Base-by-base conservation (phyloP, 1,140 invertebrate genomes). In the Ceratina australensis region DNA sequence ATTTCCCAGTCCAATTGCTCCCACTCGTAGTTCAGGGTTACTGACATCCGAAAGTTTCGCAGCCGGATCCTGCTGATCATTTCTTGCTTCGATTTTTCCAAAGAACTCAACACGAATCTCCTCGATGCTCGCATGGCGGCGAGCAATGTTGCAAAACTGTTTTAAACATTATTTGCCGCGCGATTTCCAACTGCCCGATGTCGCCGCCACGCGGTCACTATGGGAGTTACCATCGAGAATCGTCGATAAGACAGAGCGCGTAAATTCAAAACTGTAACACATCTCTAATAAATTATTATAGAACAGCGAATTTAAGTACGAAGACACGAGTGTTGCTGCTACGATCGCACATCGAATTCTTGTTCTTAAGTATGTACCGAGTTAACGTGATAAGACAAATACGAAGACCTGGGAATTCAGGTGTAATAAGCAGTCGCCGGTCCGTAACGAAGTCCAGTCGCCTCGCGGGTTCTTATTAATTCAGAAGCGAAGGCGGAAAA, bases 11-110 rank as follows among this genome's bases (percentile, higher is more conserved):
- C 59, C 57, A 89, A 69, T 57, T 75, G 69, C 16, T 87, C 87
- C 88, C 88, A 89, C 20, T 89, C 88, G 47, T 82, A 33, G 78
- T 86, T 88, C 72, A 89, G 76, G 12, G 79, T 72, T 61, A 84
- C 61, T n/a, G 83, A 80, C 28, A 88, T 87, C 64, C 52, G 49
- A 13, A 79, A 66, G 49, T 87, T 87, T 13, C 85, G 73, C 20
- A 86, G n/a, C 2, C 66, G 61, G 3, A 72, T 60, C 0, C 8
- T 80, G 12, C 71, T 76, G 3, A 61, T 42, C 8, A n/a, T 22
- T 4, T 85, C 73, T 8, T 80, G 47, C 33, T 8, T 2, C 0
- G 54, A 68, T 76, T 22, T 78, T 64, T 72, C 56, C 8, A 0
- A 10, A 13, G 60, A 47, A 49, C 0, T 20, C 4, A 10, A 16